Conservation (phyloP, 1,140 invertebrate genomes). For the Apis laboriosa region DNA sequence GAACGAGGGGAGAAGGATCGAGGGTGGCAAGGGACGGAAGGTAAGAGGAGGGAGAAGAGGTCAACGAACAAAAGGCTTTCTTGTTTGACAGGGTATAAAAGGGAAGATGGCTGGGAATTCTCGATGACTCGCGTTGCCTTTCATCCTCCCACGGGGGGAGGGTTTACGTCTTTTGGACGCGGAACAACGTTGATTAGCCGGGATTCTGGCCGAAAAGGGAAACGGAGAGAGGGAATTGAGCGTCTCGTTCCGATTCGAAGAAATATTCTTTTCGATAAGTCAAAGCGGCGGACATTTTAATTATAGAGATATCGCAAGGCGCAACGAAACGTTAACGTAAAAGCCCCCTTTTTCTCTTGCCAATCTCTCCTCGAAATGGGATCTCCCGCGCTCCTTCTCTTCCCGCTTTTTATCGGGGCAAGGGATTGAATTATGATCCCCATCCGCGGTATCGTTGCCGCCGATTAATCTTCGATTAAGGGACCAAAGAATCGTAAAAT, state of each 20-base stretch:
- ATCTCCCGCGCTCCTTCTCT: neutral
- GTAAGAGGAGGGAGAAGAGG: constrained; percentile 42
- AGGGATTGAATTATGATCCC: constrained; percentile 63
- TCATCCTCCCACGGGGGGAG: constrained; percentile 49
- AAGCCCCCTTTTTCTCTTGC: neutral
- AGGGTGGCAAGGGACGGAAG: neutral
- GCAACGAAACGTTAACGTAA: constrained; percentile 47
- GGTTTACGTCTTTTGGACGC: constrained; percentile 36
- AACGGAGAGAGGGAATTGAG: constrained; percentile 29
- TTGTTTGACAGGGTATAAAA: constrained; percentile 42
- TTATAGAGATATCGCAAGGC: constrained; percentile 65
- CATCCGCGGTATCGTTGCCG: constrained; percentile 35
- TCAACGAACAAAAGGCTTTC: constrained; percentile 36
- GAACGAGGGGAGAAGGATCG: neutral
- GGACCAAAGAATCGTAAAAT: constrained; percentile 54
- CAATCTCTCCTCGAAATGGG: constrained; percentile 30
- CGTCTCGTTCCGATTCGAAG: constrained; percentile 41
- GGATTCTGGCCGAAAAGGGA: constrained; percentile 53
- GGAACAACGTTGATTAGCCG: constrained; percentile 57
- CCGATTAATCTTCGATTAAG: constrained; percentile 64
- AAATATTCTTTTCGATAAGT: constrained; percentile 59
- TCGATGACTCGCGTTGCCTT: constrained; percentile 57
- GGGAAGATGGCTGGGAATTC: constrained; percentile 47
- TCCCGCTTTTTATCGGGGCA: constrained; percentile 47
- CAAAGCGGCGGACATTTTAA: constrained; percentile 68